Evolutionary conservation across 1,140 invertebrate species (phyloP), one percentile per base, ranked within the genome.

Genomic region (Heliconius nattereri): DNA sequence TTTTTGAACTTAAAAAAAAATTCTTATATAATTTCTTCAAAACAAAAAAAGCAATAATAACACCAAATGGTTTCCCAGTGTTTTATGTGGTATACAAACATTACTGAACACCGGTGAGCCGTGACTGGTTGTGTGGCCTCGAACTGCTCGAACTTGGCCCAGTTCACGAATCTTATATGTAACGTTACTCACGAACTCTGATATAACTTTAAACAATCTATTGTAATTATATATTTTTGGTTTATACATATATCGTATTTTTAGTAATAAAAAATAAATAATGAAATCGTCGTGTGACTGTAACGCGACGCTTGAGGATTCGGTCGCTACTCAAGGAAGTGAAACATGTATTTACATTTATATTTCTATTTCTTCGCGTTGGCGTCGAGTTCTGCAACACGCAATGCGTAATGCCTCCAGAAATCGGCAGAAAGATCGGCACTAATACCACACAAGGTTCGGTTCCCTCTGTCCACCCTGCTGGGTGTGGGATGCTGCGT

Each of bases 81-180:
- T 23, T 57, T 23, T 57, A 66, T 66, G 6, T 66, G 11, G 23
- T 66, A 66, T 66, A 35, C 70, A 77, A 49, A 76, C 70, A 72
- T 72, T 74, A 29, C 23, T 57, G 37, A 54, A 74, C 6, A 26
- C 73, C 26, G 35, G 49, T 75, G 7, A 32, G 45, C 73, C 73
- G 49, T 75, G 73, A 75, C 73, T 32, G 45, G 37, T 20, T 40
- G 78, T 66, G 60, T 71, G 70, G 52, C 73, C 72, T 70, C 37
- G 73, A 79, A 79, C 13, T 79, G 37, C 23, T 52, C 74, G 78
- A 57, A 75, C 78, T 79, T 79, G 78, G 72, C 78, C 78, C 45
- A 79, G 54, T 74, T 79, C 45, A 70, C 35, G 29, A 66, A 66
- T 66, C 60, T 66, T 26, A 66, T 66, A 66, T 66, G 60, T 66